phyloP scores from a whole-genome alignment of 2,797 vertebrate genomes.

The Eospalax fontanierii region DNA sequence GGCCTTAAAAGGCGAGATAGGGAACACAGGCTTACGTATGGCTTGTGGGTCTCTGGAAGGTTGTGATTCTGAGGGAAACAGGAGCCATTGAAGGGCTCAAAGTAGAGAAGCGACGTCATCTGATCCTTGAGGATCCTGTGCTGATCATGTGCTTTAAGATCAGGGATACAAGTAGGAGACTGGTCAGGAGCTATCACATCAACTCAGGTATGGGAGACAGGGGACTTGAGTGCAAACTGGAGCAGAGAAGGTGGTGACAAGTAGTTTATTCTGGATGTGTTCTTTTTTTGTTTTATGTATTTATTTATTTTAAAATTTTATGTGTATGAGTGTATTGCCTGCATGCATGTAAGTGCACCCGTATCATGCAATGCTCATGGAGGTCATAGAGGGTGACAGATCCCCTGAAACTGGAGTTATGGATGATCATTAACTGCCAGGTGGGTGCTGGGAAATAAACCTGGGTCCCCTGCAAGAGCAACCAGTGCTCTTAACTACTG shows the following conservation, averaged over 20 bases:
- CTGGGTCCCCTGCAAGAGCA: too few relatives aligned
- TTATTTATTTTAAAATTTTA: too few relatives aligned
- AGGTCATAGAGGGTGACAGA: too few relatives aligned
- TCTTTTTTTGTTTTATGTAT: too few relatives aligned
- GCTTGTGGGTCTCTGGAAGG: neutral
- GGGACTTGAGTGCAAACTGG: neutral
- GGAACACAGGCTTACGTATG: neutral
- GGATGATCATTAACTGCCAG: too few relatives aligned
- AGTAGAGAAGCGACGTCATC: neutral
- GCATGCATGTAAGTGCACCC: too few relatives aligned
- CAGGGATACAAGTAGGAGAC: neutral
- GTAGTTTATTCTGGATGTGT: slow-evolving; percentile 14
- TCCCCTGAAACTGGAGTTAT: too few relatives aligned
- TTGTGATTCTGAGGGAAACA: slow-evolving; percentile 8
- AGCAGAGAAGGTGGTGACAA: neutral
- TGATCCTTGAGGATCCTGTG: neutral
- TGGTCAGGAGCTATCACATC: neutral
- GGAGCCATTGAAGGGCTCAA: neutral
- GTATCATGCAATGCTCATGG: too few relatives aligned
- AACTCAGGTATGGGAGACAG: neutral
- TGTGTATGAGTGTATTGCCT: too few relatives aligned
- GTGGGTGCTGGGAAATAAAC: too few relatives aligned
- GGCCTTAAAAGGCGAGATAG: neutral
- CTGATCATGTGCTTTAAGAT: neutral
- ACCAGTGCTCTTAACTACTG: too few relatives aligned